These are phyloP conservation scores for Stegana nigrithorax DNA, from an alignment of 2,888 invertebrate species.

Conservation along the genomic window DNA sequence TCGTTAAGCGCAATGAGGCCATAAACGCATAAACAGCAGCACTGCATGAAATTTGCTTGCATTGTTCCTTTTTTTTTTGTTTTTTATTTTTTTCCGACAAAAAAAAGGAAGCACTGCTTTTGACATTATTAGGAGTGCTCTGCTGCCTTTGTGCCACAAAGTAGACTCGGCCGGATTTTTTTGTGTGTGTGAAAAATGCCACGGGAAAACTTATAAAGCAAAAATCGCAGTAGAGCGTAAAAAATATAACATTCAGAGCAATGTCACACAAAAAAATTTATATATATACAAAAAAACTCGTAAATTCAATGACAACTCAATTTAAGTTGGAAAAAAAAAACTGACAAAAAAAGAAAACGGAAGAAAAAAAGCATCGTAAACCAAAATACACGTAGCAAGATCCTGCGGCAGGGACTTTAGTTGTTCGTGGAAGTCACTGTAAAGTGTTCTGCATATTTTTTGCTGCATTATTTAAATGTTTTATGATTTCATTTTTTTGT, in stretches of 20 bases:
- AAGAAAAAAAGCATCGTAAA: neutral
- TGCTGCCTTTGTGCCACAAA: neutral
- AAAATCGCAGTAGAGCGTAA: slow-evolving; percentile 54
- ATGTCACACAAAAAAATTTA: neutral
- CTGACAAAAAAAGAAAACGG: no score
- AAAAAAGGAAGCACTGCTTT: slow-evolving; percentile 12
- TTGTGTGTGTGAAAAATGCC: no score
- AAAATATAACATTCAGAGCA: slow-evolving; percentile 60
- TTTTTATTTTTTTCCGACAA: neutral
- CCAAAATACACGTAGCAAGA: neutral
- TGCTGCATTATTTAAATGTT: slow-evolving; percentile 1
- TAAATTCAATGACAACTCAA: neutral
- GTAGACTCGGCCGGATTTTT: neutral
- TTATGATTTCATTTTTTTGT: no score
- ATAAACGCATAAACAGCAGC: slow-evolving; percentile 43
- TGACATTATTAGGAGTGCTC: slow-evolving; percentile 19
- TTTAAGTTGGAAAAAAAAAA: neutral
- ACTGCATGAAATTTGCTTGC: slow-evolving; percentile 1
- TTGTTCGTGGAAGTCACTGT: neutral
- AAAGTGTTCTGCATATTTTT: neutral
- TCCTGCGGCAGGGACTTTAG: neutral
- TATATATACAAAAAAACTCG: neutral
- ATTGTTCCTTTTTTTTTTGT: neutral
- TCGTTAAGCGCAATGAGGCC: slow-evolving; percentile 54
- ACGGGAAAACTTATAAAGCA: no score